phyloP scores from a whole-genome alignment of 2,113 vertebrate genomes.

The Mesitornis unicolor region DNA sequence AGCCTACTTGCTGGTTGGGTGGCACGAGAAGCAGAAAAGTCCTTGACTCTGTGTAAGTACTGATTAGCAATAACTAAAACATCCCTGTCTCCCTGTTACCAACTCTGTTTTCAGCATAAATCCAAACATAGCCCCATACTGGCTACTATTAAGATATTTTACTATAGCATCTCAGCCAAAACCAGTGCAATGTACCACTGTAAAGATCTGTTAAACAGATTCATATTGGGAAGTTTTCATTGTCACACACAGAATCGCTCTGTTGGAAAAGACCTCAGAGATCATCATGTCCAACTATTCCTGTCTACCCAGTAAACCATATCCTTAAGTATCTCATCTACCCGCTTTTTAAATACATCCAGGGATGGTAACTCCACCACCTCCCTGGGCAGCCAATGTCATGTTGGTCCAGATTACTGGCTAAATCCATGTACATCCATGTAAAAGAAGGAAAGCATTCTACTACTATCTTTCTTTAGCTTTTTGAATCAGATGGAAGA shows the following conservation, averaged over 20 bases:
- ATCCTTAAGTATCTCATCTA: too few relatives aligned
- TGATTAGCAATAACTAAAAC: too few relatives aligned
- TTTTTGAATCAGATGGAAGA: neutral
- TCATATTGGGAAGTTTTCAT: neutral
- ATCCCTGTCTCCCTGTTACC: rapidly evolving
- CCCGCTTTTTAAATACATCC: too few relatives aligned
- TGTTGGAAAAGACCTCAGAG: too few relatives aligned
- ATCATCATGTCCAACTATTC: too few relatives aligned
- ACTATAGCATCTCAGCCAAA: neutral
- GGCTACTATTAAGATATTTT: neutral
- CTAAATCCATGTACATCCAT: rapidly evolving
- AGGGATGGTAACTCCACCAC: too few relatives aligned
- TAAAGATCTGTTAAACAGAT: neutral
- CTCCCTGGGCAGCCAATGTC: too few relatives aligned
- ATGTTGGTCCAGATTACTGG: neutral
- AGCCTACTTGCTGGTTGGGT: rapidly evolving
- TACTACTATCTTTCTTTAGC: neutral
- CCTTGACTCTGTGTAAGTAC: neutral
- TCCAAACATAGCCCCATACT: neutral
- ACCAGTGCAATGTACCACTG: neutral
- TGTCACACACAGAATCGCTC: too few relatives aligned
- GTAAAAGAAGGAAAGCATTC: neutral
- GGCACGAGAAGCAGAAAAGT: neutral
- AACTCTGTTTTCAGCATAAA: neutral
- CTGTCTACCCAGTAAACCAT: too few relatives aligned